A percentile compares a stretch with the other conserved stretches of the same genome.
Conservation (phyloP, 2,888 invertebrate genomes). For the Cheilosia soror region DNA sequence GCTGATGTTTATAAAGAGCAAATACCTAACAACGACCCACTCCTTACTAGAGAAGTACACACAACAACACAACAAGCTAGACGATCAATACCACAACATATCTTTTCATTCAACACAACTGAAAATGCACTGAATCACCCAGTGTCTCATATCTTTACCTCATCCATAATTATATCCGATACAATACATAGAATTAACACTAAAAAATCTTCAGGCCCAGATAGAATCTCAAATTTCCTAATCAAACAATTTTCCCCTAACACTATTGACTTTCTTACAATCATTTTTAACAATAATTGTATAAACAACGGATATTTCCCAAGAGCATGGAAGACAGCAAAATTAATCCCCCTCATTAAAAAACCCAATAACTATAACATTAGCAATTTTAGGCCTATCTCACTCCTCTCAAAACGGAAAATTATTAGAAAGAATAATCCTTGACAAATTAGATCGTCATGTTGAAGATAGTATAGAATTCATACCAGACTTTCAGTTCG, state of each 20-base stretch:
- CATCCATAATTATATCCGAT: neutral
- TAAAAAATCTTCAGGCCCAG: conserved; percentile 4
- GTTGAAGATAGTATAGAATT: conserved; percentile 26
- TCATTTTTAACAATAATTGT: conserved; percentile 53
- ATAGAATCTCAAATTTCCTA: conserved; percentile 39
- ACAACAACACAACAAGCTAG: neutral
- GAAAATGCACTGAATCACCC: neutral
- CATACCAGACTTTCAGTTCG: conserved; percentile 47
- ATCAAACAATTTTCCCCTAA: conserved; percentile 36
- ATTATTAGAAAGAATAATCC: neutral
- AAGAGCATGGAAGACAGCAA: neutral
- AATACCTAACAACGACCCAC: neutral
- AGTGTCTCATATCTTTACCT: neutral
- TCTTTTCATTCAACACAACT: neutral
- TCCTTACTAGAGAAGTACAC: neutral
- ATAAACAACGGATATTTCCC: conserved; percentile 41
- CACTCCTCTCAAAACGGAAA: neutral
- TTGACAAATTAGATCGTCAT: conserved; percentile 1
- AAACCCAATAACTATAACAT: conserved; percentile 6
- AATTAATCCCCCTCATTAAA: conserved; percentile 12
- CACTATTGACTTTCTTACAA: conserved; percentile 19
- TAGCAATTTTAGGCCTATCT: conserved; percentile 30
- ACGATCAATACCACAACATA: neutral
- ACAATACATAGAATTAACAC: too few relatives aligned
- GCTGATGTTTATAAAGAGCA: neutral